A percentile compares a stretch with the other conserved stretches of the same genome.
These are phyloP conservation scores for Ormyrus pomaceus DNA, from an alignment of 2,888 invertebrate genomes.

Conservation along the genomic window DNA sequence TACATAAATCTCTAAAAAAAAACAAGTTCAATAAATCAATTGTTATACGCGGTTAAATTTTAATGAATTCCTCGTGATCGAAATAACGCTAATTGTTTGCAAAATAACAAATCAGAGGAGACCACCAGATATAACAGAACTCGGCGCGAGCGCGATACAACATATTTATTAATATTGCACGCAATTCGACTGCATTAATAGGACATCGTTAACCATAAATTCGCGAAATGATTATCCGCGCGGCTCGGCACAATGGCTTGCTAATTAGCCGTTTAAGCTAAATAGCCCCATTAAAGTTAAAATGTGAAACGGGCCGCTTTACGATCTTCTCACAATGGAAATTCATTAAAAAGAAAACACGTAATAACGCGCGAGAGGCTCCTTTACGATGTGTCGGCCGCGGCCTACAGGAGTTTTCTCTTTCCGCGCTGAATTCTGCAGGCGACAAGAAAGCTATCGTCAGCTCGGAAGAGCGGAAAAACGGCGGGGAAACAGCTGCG, in stretches of 20 bases:
- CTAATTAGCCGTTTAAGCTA: slow-evolving; percentile 28
- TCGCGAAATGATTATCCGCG: neutral
- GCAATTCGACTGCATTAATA: too few relatives aligned
- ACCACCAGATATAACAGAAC: too few relatives aligned
- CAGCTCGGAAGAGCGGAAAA: neutral
- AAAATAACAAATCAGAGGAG: too few relatives aligned
- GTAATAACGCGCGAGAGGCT: slow-evolving; percentile 1
- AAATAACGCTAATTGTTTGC: too few relatives aligned
- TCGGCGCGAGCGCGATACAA: too few relatives aligned
- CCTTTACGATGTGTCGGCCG: slow-evolving; percentile 11
- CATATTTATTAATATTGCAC: too few relatives aligned
- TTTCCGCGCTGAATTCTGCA: neutral
- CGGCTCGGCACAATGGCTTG: slow-evolving; percentile 12
- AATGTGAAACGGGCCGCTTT: slow-evolving; percentile 22
- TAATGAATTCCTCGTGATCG: too few relatives aligned
- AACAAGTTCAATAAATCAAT: too few relatives aligned
- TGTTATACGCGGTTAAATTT: too few relatives aligned
- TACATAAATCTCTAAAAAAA: too few relatives aligned
- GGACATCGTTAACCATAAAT: neutral
- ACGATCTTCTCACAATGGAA: slow-evolving; percentile 29
- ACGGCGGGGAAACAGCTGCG: neutral
- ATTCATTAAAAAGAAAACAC: slow-evolving; percentile 42
- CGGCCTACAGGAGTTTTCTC: neutral
- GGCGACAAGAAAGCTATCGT: slow-evolving; percentile 19
- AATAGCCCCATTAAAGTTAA: slow-evolving; percentile 32